phyloP scores from a whole-genome alignment of 2,888 invertebrate genomes.

The Sympetrum striolatum region DNA sequence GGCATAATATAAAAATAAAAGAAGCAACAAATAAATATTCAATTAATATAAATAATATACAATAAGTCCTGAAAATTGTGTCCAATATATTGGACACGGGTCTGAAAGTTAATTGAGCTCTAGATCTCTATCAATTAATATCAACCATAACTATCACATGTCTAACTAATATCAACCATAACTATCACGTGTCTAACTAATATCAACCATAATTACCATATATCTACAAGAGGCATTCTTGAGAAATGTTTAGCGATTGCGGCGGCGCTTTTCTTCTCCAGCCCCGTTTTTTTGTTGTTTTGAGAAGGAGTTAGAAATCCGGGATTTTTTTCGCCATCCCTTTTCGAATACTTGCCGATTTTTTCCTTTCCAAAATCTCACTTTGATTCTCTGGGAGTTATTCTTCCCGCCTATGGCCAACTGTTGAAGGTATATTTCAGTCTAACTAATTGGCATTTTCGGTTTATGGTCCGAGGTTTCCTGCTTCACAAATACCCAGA shows the following conservation, averaged over 20 bases:
- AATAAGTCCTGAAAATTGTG: no score
- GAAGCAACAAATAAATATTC: no score
- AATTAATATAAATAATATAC: no score
- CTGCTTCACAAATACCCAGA: neutral
- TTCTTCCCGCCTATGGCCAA: neutral
- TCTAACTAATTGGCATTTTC: neutral
- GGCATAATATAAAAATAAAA: no score
- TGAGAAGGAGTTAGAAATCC: neutral
- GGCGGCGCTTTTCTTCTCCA: conserved; percentile 10
- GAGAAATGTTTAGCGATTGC: neutral
- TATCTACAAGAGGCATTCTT: no score
- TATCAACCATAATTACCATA: no score
- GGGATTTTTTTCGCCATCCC: neutral
- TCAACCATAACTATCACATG: no score
- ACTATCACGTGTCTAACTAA: no score
- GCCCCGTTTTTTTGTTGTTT: neutral
- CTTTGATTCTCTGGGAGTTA: neutral
- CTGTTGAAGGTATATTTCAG: neutral
- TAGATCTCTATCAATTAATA: no score
- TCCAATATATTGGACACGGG: no score
- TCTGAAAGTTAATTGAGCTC: no score
- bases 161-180: no score
- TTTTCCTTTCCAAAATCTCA: neutral
- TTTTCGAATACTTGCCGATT: neutral
- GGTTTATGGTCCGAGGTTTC: neutral